Evolutionary conservation across 1,140 invertebrate species (phyloP), one percentile per base, ranked within the genome.

Genomic region (Trinorchestia longiramus): DNA sequence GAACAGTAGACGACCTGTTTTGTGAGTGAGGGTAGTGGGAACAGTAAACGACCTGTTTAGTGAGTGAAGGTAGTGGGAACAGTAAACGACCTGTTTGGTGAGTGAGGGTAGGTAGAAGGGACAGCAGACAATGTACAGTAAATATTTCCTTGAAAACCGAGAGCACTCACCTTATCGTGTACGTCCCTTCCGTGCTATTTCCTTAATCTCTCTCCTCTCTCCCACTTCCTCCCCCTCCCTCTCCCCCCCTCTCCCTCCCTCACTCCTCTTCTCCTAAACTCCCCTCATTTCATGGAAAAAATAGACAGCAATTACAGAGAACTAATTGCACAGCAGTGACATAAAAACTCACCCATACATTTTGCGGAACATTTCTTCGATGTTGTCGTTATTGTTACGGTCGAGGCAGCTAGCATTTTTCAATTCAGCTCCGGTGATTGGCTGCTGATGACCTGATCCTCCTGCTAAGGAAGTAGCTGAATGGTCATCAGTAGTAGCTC

Each of bases 361-460:
- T 47, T 94, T 47, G 40, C 92, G 92, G 92, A 94, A 94, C 92
- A 94, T 94, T 94, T 94, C 92, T 43, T 94, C 92, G 36, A 47
- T 40, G 43, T 43, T 40, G 43, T 94, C 44, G 44, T 94, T 94
- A 45, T 94, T 94, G 92, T 94, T 94, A n/a, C 92, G 92, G 43
- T 94, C 92, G 92, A 94, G 44, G 44, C 92, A 94, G 40, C 19
- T 11, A 23, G 45, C 44, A 15, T 43, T n/a, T 45, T 40, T 45
- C 36, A 28, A 41, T 3, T 15, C 15, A 41, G n/a, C 88, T 19
- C 15, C 88, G 3, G 88, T 43, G 88, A 17, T 90, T 43, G 88
- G 6, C 41, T 42, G 88, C 15, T 1, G 88, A 36, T 41, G n/a
- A 28, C 62, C 43, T 42, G 88, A 90, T 90, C 41, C 6, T 36